These are phyloP conservation scores for Anas platyrhynchos DNA, from an alignment of 2,113 vertebrate genomes.

Conservation along the genomic window DNA sequence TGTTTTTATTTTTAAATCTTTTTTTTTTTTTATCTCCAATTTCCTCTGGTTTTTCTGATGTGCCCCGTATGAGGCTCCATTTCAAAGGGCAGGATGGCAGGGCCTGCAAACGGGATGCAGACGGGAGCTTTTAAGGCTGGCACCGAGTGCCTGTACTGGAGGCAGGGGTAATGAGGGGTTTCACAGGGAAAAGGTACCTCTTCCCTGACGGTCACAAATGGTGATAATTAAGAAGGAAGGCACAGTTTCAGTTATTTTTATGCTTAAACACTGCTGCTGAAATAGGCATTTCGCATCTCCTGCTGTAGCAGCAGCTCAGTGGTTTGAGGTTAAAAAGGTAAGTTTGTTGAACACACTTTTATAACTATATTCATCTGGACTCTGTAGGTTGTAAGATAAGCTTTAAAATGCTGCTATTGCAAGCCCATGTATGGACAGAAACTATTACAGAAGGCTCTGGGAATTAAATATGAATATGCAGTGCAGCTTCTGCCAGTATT, in stretches of 20 bases:
- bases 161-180: not conserved
- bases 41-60: conserved; percentile 34
- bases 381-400: not conserved
- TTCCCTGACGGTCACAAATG: not conserved
- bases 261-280: not conserved
- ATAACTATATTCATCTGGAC: not conserved
- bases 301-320: not conserved
- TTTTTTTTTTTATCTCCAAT: conserved; percentile 20
- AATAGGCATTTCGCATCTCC: not conserved
- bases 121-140: not conserved
- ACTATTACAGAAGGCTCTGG: not conserved
- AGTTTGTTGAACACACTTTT: not conserved
- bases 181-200: conserved; percentile 5
- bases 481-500: not conserved
- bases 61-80: not conserved
- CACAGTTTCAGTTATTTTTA: not conserved
- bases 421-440: not conserved
- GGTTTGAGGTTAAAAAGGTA: not conserved
- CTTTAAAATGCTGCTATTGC: not conserved
- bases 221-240: conserved; percentile 15
- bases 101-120: conserved; percentile 2
- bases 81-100: conserved; percentile 31
- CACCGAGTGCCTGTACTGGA: conserved; percentile 1
- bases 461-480: not conserved
- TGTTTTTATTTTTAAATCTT: conserved; percentile 13